Evolutionary conservation across 2,113 vertebrate species (phyloP).

Genomic region (Passer domesticus): DNA sequence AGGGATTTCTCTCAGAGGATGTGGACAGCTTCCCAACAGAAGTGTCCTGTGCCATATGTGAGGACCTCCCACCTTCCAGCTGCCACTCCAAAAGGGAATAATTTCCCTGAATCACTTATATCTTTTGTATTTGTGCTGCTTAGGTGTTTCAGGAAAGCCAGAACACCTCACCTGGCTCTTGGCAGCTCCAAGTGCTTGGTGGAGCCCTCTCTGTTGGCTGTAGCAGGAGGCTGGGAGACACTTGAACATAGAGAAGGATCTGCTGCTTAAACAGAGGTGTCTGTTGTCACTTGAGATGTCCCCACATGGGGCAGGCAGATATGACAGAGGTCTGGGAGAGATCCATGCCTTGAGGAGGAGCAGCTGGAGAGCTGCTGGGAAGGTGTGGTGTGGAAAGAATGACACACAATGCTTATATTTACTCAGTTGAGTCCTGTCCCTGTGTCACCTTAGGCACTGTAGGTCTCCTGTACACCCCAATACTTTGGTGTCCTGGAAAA

Average conservation of each 20-base stretch:
- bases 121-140: not conserved
- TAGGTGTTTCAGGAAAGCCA: not conserved
- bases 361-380: not conserved
- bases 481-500: not conserved
- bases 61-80: not conserved
- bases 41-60: accelerated
- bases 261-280: not conserved
- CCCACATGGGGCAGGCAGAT: not conserved
- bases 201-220: not conserved
- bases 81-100: not conserved
- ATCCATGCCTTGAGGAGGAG: not conserved
- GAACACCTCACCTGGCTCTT: not conserved
- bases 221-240: not conserved
- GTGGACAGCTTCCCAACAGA: not conserved
- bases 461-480: not conserved
- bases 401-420: not conserved
- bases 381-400: not conserved
- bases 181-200: not conserved
- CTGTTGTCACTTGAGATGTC: not conserved
- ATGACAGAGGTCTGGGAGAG: not conserved
- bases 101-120: not conserved
- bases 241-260: not conserved
- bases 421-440: not conserved
- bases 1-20: not conserved
- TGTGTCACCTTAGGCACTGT: not conserved